These are phyloP conservation scores for Lerista edwardsae DNA, from an alignment of 2,797 vertebrate species.

Conservation along the genomic window DNA sequence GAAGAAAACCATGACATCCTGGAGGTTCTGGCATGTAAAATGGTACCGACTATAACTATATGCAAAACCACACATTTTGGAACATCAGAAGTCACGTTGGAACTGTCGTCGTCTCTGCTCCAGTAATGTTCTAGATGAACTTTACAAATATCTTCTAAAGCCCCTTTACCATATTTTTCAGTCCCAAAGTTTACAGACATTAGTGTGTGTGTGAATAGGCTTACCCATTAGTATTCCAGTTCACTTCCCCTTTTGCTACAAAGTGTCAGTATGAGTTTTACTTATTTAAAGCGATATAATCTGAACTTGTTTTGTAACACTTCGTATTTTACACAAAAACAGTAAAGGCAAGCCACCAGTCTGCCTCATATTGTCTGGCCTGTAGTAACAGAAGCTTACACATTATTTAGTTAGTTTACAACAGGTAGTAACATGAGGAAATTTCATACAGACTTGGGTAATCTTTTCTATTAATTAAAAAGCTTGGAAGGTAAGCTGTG, in stretches of 20 bases:
- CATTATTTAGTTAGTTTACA: slow-evolving; percentile 35
- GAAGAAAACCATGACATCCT: slow-evolving; percentile 40
- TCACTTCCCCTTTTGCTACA: slow-evolving; percentile 61
- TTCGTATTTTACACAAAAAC: slow-evolving; percentile 53
- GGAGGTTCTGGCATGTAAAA: slow-evolving; percentile 46
- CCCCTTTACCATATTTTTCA: slow-evolving; percentile 47
- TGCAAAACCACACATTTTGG: slow-evolving; percentile 38
- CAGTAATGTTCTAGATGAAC: slow-evolving; percentile 55
- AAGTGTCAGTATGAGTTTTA: slow-evolving; percentile 25
- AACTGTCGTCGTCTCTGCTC: slow-evolving; percentile 47
- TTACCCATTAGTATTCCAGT: slow-evolving; percentile 54
- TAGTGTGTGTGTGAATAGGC: background rate
- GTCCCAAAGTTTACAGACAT: slow-evolving; percentile 46
- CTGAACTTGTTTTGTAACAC: background rate
- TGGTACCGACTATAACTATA: slow-evolving; percentile 53
- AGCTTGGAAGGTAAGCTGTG: slow-evolving; percentile 63
- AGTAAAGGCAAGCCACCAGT: slow-evolving; percentile 52
- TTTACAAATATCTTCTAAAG: slow-evolving; percentile 47
- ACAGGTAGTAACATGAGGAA: slow-evolving; percentile 33
- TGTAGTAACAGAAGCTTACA: slow-evolving; percentile 59
- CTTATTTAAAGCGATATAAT: slow-evolving; percentile 12
- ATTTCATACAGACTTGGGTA: slow-evolving; percentile 44
- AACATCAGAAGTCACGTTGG: slow-evolving; percentile 46
- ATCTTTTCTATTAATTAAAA: slow-evolving; percentile 65
- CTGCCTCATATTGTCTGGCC: slow-evolving; percentile 60